Conservation (phyloP, 2,888 invertebrate genomes). For the Drosophila peninsularis region DNA sequence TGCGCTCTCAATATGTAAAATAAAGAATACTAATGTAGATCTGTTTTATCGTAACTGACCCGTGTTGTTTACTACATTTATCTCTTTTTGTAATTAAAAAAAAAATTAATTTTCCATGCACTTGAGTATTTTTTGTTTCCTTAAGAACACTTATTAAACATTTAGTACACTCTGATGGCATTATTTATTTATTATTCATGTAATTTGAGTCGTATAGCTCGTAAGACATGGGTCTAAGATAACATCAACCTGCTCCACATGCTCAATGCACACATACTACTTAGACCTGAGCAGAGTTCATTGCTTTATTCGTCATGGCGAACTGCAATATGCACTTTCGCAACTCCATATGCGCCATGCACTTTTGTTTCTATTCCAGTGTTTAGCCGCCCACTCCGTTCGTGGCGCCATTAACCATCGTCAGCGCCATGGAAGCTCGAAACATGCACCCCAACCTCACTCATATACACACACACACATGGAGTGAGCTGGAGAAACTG, state of each 20-base stretch:
- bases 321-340: constrained; percentile 14
- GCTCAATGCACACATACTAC: neutral
- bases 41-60: too few relatives aligned
- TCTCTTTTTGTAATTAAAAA: too few relatives aligned
- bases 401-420: constrained; percentile 38
- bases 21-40: too few relatives aligned
- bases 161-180: too few relatives aligned
- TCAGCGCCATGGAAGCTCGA: constrained; percentile 27
- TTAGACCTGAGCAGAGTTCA: constrained; percentile 1
- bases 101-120: too few relatives aligned
- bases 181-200: neutral
- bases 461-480: neutral
- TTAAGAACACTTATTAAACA: too few relatives aligned
- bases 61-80: too few relatives aligned
- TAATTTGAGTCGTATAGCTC: too few relatives aligned
- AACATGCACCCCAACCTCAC: constrained; percentile 9
- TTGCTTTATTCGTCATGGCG: neutral
- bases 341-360: neutral
- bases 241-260: too few relatives aligned
- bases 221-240: too few relatives aligned
- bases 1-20: too few relatives aligned
- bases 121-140: too few relatives aligned
- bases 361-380: neutral
- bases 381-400: constrained; percentile 18
- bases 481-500: constrained; percentile 15